Evolutionary conservation across 2,113 vertebrate genomes (phyloP).

Genomic region (Dasyurus viverrinus): DNA sequence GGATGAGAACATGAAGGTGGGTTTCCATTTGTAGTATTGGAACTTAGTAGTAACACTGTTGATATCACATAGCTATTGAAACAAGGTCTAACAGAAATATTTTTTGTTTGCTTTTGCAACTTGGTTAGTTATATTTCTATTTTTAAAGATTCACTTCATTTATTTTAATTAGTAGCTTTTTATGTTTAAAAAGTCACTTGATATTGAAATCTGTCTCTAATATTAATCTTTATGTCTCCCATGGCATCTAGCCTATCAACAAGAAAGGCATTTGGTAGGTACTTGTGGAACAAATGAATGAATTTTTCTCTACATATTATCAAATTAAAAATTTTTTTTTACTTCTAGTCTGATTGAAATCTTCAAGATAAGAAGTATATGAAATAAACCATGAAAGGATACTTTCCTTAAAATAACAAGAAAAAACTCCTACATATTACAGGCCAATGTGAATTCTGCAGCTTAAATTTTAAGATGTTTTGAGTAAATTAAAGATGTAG

Average conservation of each 20-base stretch:
- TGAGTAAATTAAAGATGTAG: background rate
- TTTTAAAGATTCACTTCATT: background rate
- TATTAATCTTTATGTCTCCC: background rate
- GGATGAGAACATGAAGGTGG: background rate
- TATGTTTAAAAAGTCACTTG: background rate
- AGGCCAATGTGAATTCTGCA: background rate
- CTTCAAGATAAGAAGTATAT: background rate
- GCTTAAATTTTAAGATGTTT: background rate
- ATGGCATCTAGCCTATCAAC: background rate
- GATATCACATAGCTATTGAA: background rate
- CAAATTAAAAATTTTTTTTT: background rate
- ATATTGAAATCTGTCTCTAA: background rate
- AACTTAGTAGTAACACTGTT: background rate
- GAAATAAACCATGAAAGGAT: background rate
- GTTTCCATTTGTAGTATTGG: background rate
- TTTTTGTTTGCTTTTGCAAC: background rate
- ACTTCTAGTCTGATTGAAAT: background rate
- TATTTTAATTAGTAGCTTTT: background rate
- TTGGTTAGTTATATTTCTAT: background rate
- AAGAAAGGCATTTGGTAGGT: background rate
- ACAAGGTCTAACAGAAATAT: background rate
- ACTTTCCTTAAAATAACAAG: conserved; percentile 27
- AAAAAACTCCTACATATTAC: background rate
- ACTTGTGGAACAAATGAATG: background rate
- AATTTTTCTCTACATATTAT: background rate